phyloP scores from a whole-genome alignment of 1,140 invertebrate species.

The Bathynomus jamesi region DNA sequence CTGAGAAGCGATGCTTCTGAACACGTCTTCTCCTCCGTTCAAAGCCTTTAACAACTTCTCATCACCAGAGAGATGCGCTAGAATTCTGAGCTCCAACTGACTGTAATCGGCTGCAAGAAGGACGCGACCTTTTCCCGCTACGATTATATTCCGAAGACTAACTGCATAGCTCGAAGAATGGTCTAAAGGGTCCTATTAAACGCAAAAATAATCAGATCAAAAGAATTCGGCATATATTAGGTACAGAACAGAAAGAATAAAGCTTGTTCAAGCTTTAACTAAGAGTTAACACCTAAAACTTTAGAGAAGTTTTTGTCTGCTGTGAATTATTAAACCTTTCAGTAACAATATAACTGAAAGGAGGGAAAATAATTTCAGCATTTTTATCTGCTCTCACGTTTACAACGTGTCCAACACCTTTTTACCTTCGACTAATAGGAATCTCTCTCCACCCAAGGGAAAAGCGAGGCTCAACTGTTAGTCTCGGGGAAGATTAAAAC shows the following conservation, averaged over 20 bases:
- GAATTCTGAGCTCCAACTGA: constrained; percentile 85
- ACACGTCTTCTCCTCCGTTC: constrained; percentile 67
- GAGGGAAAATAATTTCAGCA: not conserved
- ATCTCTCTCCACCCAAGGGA: not conserved
- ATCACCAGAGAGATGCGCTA: constrained; percentile 84
- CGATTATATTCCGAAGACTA: constrained; percentile 7
- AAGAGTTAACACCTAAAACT: no score
- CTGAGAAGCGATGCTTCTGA: constrained; percentile 72
- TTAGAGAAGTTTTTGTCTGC: no score
- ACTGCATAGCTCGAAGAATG: no score
- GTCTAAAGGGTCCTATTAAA: no score
- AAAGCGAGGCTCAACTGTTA: not conserved
- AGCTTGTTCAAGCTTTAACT: no score
- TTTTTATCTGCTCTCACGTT: not conserved
- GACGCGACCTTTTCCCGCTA: constrained; percentile 42
- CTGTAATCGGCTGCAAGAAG: constrained; percentile 90
- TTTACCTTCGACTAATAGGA: not conserved
- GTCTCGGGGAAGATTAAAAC: not conserved
- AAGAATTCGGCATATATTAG: no score
- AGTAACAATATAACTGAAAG: no score
- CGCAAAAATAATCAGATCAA: no score
- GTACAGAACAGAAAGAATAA: no score
- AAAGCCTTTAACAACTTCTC: constrained; percentile 60
- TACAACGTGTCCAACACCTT: not conserved
- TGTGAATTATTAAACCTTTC: no score